Evolutionary conservation across 2,797 vertebrate species (phyloP), one percentile per base, ranked within the genome.

Genomic region (Cuniculus paca): DNA sequence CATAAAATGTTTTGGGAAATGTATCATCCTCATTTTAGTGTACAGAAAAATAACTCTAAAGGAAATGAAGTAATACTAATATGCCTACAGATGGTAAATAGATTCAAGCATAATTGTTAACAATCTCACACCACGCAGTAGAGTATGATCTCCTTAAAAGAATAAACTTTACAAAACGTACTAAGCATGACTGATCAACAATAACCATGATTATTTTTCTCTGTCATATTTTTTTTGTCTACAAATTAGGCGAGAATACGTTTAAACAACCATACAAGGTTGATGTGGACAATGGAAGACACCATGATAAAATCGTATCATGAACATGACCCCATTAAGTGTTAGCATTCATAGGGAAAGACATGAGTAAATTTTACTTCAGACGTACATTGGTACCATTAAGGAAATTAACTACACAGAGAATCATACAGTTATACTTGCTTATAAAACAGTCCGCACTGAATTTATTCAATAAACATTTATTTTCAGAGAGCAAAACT

Each of bases 371-470:
- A 79, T 75, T 81, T 80, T 89, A 68, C 20, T 79, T 93, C 24
- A 90, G 42, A 45, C 91, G 39, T 78, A 82, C 16, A 80, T 52
- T 70, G 6, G 45, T 95, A 79, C 20, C 31, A n/a, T 19, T 95
- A 80, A 94, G 61, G 60, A 93, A 90, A 70, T 72, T 61, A 92
- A 88, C 36, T 78, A 91, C 22, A 61, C 24, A 36, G 48, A 92
- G 45, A 87, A 81, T 20, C 12, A 87, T 50, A 54, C 3, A 31
- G 11, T 22, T 86, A 75, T n/a, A 80, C 10, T 6, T 82, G 14
- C 24, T 79, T 74, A 90, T 63, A 36, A 96, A 96, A 95, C 16
- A 84, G 87, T 36, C n/a, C 13, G 24, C n/a, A 39, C 50, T 6
- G 2, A 95, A 52, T 9, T 91, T 31, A 89, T 45, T 92, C 34